Base-by-base conservation (phyloP, 2,797 vertebrate genomes). In the Halcyon chelicuti region DNA sequence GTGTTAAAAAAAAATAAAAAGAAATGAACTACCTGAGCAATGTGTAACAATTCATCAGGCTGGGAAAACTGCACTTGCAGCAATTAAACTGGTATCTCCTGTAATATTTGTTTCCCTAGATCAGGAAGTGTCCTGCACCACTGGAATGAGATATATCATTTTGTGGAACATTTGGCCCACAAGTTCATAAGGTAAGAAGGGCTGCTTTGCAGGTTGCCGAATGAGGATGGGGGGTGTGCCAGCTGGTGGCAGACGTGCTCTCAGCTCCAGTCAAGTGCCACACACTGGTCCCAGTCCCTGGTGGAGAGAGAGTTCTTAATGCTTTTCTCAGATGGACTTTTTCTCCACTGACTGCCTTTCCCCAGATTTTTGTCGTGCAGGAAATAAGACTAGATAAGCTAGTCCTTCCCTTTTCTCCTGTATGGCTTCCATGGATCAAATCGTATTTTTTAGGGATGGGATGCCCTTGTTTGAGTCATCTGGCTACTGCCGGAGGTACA, bases 131-230 rank as follows among this genome's bases (percentile, higher is more conserved):
- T 99, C 88, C 98, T 99, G 97, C 98, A 99, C 83, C 99, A 99
- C 93, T 99, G 99, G 99, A 99, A 98, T 58, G 99, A 99, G 98
- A 99, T 99, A 95, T 99, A 99, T 97, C 98, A 98, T 86, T 99
- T 99, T 96, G 99, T 99, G 91, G 99, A 99, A 97, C 99, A 99
- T 95, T 97, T 99, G 97, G 99, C 99, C 71, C 98, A 99, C 86
- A 99, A 99, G 97, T 99, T 99, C 97, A 99, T 99, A 94, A 99
- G 99, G 99, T 99, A 97, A 98, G 97, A 73, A 31, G 33, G 7
- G 28, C 14, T 26, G 29, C 42, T 58, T 15, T 35, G 62, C 58
- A 52, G 80, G 25, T 35, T 42, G n/a, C 9, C 1, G 1, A 18
- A 8, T 3, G 20, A 33, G 23, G 22, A 22, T 10, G 14, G 5